Percentiles rank a stretch among this genome's conserved stretches.
Evolutionary conservation across 2,888 invertebrate species (phyloP).

Genomic region (Tanytarsus gracilentus): DNA sequence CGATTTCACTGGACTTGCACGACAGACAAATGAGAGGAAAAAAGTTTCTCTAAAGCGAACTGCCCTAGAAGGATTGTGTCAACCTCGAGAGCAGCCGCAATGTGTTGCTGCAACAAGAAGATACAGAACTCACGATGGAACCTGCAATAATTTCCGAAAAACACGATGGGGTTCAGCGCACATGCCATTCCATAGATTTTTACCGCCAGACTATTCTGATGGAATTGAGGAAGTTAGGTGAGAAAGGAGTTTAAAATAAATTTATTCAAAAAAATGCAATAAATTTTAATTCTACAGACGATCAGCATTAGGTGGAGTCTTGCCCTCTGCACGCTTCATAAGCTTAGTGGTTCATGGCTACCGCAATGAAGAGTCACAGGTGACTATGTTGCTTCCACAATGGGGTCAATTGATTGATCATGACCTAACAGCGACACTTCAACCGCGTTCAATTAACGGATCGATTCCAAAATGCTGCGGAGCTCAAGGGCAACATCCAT

Average conservation of each 20-base stretch:
- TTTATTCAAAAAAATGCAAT: constrained; percentile 4
- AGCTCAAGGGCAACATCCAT: constrained; percentile 59
- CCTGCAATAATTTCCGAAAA: constrained; percentile 73
- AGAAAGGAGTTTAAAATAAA: constrained; percentile 3
- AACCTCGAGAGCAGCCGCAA: constrained; percentile 54
- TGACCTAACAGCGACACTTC: constrained; percentile 71
- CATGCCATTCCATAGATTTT: constrained; percentile 71
- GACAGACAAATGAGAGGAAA: constrained; percentile 38
- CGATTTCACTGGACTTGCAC: constrained; percentile 37
- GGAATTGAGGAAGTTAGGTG: constrained; percentile 46
- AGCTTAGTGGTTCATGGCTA: constrained; percentile 58
- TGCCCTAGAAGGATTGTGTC: constrained; percentile 48
- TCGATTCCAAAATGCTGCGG: constrained; percentile 69
- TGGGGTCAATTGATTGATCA: constrained; percentile 86
- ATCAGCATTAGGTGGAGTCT: constrained; percentile 50
- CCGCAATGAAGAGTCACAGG: constrained; percentile 54
- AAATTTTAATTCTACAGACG: constrained; percentile 34
- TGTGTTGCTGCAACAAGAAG: constrained; percentile 61
- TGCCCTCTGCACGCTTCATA: constrained; percentile 70
- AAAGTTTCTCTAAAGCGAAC: constrained; percentile 41
- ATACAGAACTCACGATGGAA: constrained; percentile 79
- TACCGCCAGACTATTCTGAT: constrained; percentile 74
- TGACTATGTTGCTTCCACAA: constrained; percentile 77
- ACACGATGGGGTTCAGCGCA: constrained; percentile 75
- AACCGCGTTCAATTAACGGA: constrained; percentile 65